Conservation (phyloP, 53 echinoderm and acorn worm species). For the Paracentrotus lividus region DNA sequence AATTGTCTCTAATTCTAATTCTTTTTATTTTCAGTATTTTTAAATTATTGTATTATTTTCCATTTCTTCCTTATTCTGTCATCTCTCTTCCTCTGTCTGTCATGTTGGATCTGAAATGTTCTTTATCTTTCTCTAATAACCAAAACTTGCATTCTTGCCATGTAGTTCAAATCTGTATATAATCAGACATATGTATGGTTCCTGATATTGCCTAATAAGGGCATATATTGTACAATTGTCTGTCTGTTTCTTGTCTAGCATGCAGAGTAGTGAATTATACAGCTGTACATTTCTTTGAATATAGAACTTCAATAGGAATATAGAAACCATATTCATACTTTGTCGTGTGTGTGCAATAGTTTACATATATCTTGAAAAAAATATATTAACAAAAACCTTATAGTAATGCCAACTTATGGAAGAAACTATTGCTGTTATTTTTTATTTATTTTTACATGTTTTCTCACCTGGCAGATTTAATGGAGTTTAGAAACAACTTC, state of each 20-base stretch:
- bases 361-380: conserved; percentile 11
- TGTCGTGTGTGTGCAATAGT: conserved; percentile 45
- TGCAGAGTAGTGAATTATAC: neutral
- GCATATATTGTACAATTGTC: conserved; percentile 2
- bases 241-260: conserved; percentile 23
- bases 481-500: neutral
- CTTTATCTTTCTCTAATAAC: conserved; percentile 22
- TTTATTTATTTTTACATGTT: neutral
- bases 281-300: conserved; percentile 40
- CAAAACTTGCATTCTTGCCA: conserved; percentile 46
- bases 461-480: neutral
- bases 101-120: conserved; percentile 44
- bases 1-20: neutral
- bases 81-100: neutral
- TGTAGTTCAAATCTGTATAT: conserved; percentile 26
- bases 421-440: neutral
- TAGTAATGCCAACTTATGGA: neutral
- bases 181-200: neutral
- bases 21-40: neutral
- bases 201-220: conserved; percentile 1
- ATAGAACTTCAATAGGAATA: conserved; percentile 18
- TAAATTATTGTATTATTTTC: neutral
- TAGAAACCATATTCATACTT: conserved; percentile 33
- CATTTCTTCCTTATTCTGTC: neutral
- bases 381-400: neutral